Evolutionary conservation across 2,797 vertebrate genomes (phyloP).

Genomic region (Cynopterus sphinx): DNA sequence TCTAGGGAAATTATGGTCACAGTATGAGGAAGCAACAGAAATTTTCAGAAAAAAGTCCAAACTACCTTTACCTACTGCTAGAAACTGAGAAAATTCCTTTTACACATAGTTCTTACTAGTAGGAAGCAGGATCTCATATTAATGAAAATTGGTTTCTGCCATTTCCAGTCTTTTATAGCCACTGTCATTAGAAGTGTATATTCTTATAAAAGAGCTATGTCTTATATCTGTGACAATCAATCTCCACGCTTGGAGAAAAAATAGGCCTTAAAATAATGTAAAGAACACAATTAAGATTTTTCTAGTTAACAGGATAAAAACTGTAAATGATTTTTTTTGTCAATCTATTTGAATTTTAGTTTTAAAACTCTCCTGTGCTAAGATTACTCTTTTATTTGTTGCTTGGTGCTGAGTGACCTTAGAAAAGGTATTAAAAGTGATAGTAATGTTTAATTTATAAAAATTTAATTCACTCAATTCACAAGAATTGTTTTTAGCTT

Average conservation of each 20-base stretch:
- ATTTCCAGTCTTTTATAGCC: neutral
- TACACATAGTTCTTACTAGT: neutral
- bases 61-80: neutral
- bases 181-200: neutral
- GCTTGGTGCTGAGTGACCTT: neutral
- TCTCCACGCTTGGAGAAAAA: neutral
- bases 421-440: neutral
- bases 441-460: neutral
- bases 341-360: neutral
- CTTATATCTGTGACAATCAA: neutral
- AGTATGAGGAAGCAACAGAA: neutral
- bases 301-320: neutral
- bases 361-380: neutral
- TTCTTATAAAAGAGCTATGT: neutral
- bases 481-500: neutral
- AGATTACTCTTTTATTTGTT: conserved; percentile 12
- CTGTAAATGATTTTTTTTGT: neutral
- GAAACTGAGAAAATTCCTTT: neutral
- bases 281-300: neutral
- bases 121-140: neutral
- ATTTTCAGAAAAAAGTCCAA: neutral
- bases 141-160: neutral
- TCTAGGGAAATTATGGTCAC: neutral
- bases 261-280: neutral
- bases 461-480: neutral